Percentiles rank a stretch among this genome's conserved stretches.
phyloP scores from a whole-genome alignment of 2,888 invertebrate species.

The Craniophora ligustri region DNA sequence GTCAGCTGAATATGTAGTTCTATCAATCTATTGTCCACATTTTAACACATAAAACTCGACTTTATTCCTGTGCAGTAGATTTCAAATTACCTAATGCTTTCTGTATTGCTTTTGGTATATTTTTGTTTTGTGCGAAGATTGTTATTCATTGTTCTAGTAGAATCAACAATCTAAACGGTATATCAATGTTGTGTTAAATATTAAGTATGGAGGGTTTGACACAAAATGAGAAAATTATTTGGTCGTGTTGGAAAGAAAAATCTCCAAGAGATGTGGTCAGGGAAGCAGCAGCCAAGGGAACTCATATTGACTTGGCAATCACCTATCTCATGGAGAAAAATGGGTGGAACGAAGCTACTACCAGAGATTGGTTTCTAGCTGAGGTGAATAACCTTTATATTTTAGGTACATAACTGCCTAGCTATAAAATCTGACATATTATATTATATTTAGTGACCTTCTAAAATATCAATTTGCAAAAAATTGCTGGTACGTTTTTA shows the following conservation, averaged over 20 bases:
- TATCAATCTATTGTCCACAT: background rate
- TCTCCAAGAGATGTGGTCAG: conserved; percentile 90
- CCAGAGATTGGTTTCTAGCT: conserved; percentile 87
- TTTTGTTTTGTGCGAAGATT: conserved; percentile 48
- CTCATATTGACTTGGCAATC: conserved; percentile 88
- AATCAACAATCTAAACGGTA: conserved; percentile 25
- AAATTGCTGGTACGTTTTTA: too few species aligned
- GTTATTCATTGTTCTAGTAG: conserved; percentile 35
- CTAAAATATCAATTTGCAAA: background rate
- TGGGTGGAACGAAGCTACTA: conserved; percentile 84
- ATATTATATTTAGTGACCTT: background rate
- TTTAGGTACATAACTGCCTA: conserved; percentile 12
- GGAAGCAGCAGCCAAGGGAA: conserved; percentile 91
- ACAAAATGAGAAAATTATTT: conserved; percentile 89
- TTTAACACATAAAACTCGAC: conserved; percentile 25
- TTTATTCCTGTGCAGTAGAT: accelerated
- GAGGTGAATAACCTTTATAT: conserved; percentile 78
- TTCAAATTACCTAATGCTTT: too few species aligned
- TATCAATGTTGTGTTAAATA: conserved; percentile 37
- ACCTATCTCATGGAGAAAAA: conserved; percentile 88
- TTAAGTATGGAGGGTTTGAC: conserved; percentile 86
- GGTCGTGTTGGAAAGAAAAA: conserved; percentile 90
- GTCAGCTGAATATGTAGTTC: conserved; percentile 20
- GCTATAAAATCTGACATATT: background rate
- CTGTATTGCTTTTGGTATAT: conserved; percentile 34